Evolutionary conservation across 2,797 vertebrate genomes (phyloP), one percentile per base, ranked within the genome.

Genomic region (Sebastes trivittatus): DNA sequence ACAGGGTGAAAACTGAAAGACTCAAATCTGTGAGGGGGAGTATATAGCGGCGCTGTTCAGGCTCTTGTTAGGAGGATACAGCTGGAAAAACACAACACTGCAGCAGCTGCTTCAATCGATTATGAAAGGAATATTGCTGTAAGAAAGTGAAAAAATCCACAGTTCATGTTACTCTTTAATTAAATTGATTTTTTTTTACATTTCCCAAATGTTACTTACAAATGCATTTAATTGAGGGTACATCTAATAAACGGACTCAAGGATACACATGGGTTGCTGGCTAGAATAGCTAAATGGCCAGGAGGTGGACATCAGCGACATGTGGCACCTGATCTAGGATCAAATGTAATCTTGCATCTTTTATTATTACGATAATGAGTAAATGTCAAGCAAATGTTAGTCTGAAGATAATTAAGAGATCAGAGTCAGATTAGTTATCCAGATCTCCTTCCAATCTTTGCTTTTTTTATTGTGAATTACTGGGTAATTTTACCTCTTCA

Each of bases 1-100:
- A 86, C 83, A 62, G 90, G 89, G 87, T 76, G 71, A 85, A 90
- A 89, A 86, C 74, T 79, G 72, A 86, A 90, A 87, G 87, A 90
- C 59, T 83, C 49, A 77, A 86, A 92, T 92, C 81, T 89, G 81
- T 87, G 88, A 88, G 87, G 85, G 83, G 81, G 90, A 86, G 88
- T 86, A 46, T 46, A 76, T 61, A 59, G 75, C 81, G 69, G 56
- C 11, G 25, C 78, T 74, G 62, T 72, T 90, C 10, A 42, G 64
- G 70, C 59, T 88, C 80, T 89, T 82, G 77, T 89, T 83, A 78
- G 84, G 83, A 78, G 72, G 65, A 81, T 85, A 70, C 78, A 77
- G 81, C 78, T 84, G 76, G 72, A 76, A 88, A 63, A 76, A 79
- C 82, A 88, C 78, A 65, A 85, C 6, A 73, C 42, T 81, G 42